Evolutionary conservation across 2,113 vertebrate species (phyloP), one percentile per base, ranked within the genome.

Genomic region (Hassar affinis): DNA sequence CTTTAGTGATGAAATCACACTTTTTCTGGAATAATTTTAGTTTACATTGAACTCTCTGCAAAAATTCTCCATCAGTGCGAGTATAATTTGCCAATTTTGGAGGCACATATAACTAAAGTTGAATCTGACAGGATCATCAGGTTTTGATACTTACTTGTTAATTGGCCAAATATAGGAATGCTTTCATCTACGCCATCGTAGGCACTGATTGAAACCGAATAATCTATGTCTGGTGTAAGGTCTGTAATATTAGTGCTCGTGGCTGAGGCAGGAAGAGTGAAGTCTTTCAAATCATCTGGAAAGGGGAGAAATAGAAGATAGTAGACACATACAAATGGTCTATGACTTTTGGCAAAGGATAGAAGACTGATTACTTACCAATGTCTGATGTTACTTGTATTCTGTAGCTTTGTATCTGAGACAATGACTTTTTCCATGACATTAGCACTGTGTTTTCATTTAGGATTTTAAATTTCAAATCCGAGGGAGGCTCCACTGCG

Each of bases 391-490:
- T 91, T 82, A 99, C 92, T 89, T 97, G 98, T 94, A 99, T 94
- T 94, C 92, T 97, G 93, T 97, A 99, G 91, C 97, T 97, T 87
- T 95, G 91, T 95, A 98, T 97, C 82, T 54, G 91, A 90, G 94
- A 92, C 27, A 89, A 91, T 89, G 98, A 96, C 82, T 90, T 95
- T 88, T 85, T 92, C 98, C 98, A 99, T 93, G 96, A 95, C 98
- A 99, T 99, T 92, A 96, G 95, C 95, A 99, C 98, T 92, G 97
- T 97, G 92, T 95, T 96, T 91, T 99, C 97, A 97, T 98, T 96
- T 95, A 98, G 92, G 95, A 99, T 99, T 96, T 96, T 97, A 96
- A 98, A 99, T 94, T 96, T 98, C 94, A 99, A 96, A 91, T 98
- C 93, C 95, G 97, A 95, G 62, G 98, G 97, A 86, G 98, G 95